Evolutionary conservation across 2,888 invertebrate species (phyloP), one percentile per base, ranked within the genome.

Genomic region (Himalopsyche kuldschensis): DNA sequence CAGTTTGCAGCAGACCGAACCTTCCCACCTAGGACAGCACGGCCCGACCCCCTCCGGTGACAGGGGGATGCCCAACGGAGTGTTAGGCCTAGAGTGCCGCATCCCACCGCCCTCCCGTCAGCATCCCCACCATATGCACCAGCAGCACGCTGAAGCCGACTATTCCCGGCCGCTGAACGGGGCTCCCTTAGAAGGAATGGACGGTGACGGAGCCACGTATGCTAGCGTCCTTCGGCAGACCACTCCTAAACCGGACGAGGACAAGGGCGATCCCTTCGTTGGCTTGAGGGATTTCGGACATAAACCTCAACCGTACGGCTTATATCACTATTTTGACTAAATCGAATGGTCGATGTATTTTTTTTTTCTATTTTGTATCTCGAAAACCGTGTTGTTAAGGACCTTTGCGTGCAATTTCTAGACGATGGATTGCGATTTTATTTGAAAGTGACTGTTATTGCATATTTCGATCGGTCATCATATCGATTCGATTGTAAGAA

Each of bases 301-400:
- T 88, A 89, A 90, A 87, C 89, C 90, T 86, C 89, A 87, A 85
- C 79, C 87, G 84, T 81, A 90, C 86, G 92, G 92, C 86, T 91
- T 92, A 87, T 93, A 93, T 88, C 92, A 93, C 88, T 93, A 93
- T 89, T 93, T 93, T 89, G 92, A 92, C 87, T 92, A 89, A 87
- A 78, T 80, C 76, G 69, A 35, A 69, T 80, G 27, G 75, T 27
- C 11, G 79, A 79, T 79, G 79, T 30, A 75, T 81, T 83, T 79
- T 69, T 77, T 78, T 82, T 84, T 81, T 84, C 78, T 82, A 79
- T 84, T 82, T 79, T 82, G 63, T 48, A 47, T 82, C 41, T 78
- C 81, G 63, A 79, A 81, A 79, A 75, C 55, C 79, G 81, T 63
- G 77, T 82, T 78, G 32, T 41, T 46, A n/a, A 46, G 69, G 69